Percentiles rank a stretch among this genome's conserved stretches.
Evolutionary conservation across 1,140 invertebrate genomes (phyloP).

Genomic region (Drosophila orosa): DNA sequence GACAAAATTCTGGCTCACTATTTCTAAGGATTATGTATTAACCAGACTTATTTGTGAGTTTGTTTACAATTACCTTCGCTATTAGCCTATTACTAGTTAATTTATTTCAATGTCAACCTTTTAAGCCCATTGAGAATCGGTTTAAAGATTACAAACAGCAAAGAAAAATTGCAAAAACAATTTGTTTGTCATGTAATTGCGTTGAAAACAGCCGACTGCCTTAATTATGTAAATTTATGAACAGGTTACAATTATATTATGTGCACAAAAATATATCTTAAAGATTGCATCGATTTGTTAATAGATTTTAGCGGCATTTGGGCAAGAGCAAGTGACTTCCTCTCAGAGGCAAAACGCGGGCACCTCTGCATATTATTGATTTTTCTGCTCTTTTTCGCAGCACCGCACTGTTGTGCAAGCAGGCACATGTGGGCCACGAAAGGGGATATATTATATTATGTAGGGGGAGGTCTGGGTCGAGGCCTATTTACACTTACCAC

Average conservation of each 20-base stretch:
- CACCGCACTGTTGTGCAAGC: conserved; percentile 37
- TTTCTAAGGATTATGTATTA: not conserved
- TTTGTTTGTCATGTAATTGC: conserved; percentile 3
- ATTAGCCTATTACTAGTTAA: not conserved
- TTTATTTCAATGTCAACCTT: conserved; percentile 1
- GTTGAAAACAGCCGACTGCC: not conserved
- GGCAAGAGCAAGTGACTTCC: conserved; percentile 6
- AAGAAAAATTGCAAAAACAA: not conserved
- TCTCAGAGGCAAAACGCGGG: conserved; percentile 20
- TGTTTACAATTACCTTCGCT: not conserved
- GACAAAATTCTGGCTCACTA: not conserved
- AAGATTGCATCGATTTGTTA: conserved; percentile 35
- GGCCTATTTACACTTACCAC: conserved; percentile 52
- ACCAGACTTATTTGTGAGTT: not conserved
- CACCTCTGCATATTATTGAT: conserved; percentile 46
- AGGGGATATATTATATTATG: too few species aligned
- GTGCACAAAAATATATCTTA: conserved; percentile 27
- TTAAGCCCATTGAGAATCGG: conserved; percentile 2
- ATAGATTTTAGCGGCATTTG: conserved; percentile 9
- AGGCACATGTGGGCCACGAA: conserved; percentile 6
- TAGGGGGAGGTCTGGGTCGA: conserved; percentile 2
- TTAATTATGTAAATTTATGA: conserved; percentile 31
- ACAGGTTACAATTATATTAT: conserved; percentile 18
- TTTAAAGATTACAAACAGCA: not conserved
- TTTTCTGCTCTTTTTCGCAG: conserved; percentile 29